A percentile compares a stretch with the other conserved stretches of the same genome.
phyloP scores from a whole-genome alignment of 2,888 invertebrate genomes.

The Eupithecia pulchellata region DNA sequence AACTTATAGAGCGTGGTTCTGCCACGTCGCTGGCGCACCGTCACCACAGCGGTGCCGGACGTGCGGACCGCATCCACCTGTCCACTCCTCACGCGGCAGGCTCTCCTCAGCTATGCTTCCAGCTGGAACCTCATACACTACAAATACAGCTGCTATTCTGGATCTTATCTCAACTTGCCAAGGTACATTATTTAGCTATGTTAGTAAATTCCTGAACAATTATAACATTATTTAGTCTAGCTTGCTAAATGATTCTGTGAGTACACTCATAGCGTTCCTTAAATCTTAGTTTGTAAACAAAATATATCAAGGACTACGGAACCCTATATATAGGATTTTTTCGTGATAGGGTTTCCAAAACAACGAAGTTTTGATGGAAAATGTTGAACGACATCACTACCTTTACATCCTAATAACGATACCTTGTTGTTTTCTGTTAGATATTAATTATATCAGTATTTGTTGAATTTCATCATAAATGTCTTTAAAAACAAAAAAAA shows the following conservation, averaged over 20 bases:
- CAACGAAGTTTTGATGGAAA: not conserved
- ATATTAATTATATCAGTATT: no score
- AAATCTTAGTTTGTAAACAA: not conserved
- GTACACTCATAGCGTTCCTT: not conserved
- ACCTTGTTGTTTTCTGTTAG: no score
- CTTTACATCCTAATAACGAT: no score
- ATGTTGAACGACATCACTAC: no score
- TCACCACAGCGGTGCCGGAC: constrained; percentile 87
- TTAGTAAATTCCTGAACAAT: not conserved
- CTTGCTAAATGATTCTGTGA: not conserved
- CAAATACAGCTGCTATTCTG: constrained; percentile 95
- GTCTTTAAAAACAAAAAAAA: no score
- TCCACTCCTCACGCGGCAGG: constrained; percentile 86
- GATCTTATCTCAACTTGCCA: constrained; percentile 94
- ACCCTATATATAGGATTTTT: no score
- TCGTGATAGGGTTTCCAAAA: not conserved
- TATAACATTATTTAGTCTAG: not conserved
- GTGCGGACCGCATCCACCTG: constrained; percentile 80
- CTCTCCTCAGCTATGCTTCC: constrained; percentile 90
- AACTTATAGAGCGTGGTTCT: constrained; percentile 88
- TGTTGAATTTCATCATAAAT: no score
- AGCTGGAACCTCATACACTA: constrained; percentile 96
- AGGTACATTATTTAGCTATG: constrained; percentile 79
- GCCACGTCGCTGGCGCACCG: constrained; percentile 92
- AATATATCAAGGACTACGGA: no score